phyloP scores from a whole-genome alignment of 2,888 invertebrate species.

The Anthrax anthrax region DNA sequence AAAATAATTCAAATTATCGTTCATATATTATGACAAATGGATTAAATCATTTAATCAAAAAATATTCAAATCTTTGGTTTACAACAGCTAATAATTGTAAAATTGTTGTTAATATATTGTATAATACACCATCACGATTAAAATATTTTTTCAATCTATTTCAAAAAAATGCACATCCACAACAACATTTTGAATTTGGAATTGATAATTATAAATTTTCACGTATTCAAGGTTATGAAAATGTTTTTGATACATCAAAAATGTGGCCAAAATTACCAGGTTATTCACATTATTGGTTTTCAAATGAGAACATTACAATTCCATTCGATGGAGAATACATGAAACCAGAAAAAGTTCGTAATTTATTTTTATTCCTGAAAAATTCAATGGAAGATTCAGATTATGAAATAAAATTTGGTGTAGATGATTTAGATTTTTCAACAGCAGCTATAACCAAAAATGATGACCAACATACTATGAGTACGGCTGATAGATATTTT shows the following conservation, averaged over 20 bases:
- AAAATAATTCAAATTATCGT: not conserved
- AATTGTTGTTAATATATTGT: not conserved
- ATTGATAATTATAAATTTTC: slow-evolving; percentile 25
- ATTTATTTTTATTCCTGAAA: slow-evolving; percentile 21
- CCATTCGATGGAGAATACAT: slow-evolving; percentile 25
- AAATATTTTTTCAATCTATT: not conserved
- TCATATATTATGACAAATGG: not conserved
- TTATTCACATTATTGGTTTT: slow-evolving; percentile 29
- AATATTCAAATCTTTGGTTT: not conserved
- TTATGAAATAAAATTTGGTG: slow-evolving; percentile 20
- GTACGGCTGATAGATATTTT: no score
- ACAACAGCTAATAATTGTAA: not conserved
- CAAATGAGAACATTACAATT: slow-evolving; percentile 23
- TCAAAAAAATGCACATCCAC: not conserved
- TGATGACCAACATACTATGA: no score
- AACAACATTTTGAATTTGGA: slow-evolving; percentile 14
- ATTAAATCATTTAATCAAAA: not conserved
- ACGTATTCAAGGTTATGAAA: not conserved
- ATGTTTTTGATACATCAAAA: slow-evolving; percentile 12
- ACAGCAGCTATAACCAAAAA: not conserved
- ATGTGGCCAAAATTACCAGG: slow-evolving; percentile 16
- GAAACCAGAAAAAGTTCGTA: slow-evolving; percentile 18
- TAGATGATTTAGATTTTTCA: slow-evolving; percentile 27
- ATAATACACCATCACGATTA: not conserved
- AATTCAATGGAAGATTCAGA: slow-evolving; percentile 10